Evolutionary conservation across 2,888 invertebrate genomes (phyloP).

Genomic region (Esperia sulphurella): DNA sequence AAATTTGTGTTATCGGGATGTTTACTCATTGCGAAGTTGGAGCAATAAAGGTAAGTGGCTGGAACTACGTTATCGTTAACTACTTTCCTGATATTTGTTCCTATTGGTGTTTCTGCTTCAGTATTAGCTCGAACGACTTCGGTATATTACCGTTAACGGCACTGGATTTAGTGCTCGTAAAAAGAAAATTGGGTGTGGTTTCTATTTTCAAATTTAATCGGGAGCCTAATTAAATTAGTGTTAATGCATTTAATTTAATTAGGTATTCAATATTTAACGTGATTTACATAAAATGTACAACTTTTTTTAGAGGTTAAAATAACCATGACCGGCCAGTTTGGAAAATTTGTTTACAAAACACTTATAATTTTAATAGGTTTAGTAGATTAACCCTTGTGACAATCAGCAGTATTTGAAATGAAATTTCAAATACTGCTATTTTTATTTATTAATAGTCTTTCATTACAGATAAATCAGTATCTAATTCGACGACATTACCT

Average conservation of each 20-base stretch:
- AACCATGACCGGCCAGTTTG: no score
- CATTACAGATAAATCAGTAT: conserved; percentile 5
- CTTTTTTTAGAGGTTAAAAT: no score
- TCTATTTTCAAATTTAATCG: background rate
- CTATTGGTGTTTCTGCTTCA: conserved; percentile 42
- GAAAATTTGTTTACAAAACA: no score
- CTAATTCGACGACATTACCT: conserved; percentile 14
- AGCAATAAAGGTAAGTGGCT: conserved; percentile 46
- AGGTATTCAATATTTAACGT: no score
- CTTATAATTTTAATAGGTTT: no score
- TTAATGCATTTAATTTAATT: no score
- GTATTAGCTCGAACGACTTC: conserved; percentile 17
- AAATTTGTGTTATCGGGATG: background rate
- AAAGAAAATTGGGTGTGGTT: background rate
- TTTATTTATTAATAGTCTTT: no score
- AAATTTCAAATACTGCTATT: no score
- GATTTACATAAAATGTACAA: no score
- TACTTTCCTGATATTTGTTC: conserved; percentile 57
- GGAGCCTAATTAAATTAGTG: no score
- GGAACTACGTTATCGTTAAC: conserved; percentile 45
- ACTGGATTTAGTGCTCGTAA: conserved; percentile 9
- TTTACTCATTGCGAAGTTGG: conserved; percentile 18
- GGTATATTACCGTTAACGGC: conserved; percentile 14
- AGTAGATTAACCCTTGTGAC: no score
- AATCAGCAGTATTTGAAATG: no score